phyloP scores from a whole-genome alignment of 2,113 vertebrate genomes.

The Xenus cinereus region DNA sequence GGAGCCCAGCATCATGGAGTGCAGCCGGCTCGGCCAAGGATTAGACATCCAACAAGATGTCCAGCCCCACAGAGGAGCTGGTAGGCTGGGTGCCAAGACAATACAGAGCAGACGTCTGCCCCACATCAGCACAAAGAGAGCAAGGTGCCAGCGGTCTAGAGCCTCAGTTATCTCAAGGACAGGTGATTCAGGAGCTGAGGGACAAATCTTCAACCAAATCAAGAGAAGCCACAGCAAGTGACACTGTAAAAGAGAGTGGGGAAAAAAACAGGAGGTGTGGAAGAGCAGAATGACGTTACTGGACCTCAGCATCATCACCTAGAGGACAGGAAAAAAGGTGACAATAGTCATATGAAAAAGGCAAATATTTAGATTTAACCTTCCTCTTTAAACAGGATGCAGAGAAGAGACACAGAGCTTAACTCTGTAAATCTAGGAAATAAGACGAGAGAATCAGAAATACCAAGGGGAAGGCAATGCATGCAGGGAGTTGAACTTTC shows the following conservation, averaged over 20 bases:
- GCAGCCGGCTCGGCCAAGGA: background rate
- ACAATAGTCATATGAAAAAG: background rate
- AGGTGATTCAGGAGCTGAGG: background rate
- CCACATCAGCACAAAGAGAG: background rate
- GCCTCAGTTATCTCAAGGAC: background rate
- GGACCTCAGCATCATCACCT: background rate
- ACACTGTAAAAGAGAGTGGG: background rate
- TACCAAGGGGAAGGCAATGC: background rate
- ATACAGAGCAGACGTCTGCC: background rate
- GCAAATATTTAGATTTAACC: background rate
- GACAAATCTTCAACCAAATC: background rate
- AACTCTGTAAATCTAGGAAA: background rate
- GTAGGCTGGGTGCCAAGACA: too few relatives aligned
- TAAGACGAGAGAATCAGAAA: background rate
- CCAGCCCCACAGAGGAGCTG: background rate
- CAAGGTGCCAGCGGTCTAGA: background rate
- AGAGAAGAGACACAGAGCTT: background rate
- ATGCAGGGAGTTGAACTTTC: background rate
- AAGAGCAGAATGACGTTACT: background rate
- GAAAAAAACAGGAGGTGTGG: background rate
- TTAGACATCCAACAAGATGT: background rate
- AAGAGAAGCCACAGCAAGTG: background rate
- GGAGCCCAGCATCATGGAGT: accelerated
- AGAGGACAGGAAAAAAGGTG: background rate
- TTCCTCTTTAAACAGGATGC: background rate